A percentile compares a stretch with the other conserved stretches of the same genome.
Evolutionary conservation across 2,113 vertebrate genomes (phyloP).

Genomic region (Semicossyphus pulcher): DNA sequence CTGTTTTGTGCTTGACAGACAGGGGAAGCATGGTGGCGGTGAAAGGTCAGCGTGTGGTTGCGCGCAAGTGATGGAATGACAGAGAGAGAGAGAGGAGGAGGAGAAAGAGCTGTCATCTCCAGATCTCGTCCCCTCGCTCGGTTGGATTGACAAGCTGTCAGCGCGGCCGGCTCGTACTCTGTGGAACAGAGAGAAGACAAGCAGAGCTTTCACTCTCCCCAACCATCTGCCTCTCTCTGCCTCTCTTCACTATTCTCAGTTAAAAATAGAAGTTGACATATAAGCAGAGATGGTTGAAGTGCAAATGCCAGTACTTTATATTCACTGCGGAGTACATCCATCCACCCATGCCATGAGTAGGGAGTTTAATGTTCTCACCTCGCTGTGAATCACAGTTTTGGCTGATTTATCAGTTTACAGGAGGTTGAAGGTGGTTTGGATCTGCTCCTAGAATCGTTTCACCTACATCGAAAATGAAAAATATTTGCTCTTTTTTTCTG

Average conservation of each 20-base stretch:
- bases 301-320: slow-evolving; percentile 5
- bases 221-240: slow-evolving; percentile 34
- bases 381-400: not conserved
- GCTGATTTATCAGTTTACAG: not conserved
- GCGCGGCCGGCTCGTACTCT: slow-evolving; percentile 57
- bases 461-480: too few relatives aligned
- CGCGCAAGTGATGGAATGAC: slow-evolving; percentile 77
- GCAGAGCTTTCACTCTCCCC: slow-evolving; percentile 78
- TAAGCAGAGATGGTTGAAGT: slow-evolving; percentile 4
- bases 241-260: slow-evolving; percentile 9
- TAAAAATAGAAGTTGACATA: slow-evolving; percentile 22
- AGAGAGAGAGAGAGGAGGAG: slow-evolving; percentile 72
- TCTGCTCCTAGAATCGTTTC: too few relatives aligned
- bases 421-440: not conserved
- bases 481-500: too few relatives aligned
- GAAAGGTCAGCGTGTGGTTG: slow-evolving; percentile 84
- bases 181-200: slow-evolving; percentile 67
- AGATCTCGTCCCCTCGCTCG: slow-evolving; percentile 55
- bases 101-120: slow-evolving; percentile 84
- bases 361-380: too few relatives aligned
- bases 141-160: slow-evolving; percentile 78
- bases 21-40: slow-evolving; percentile 80
- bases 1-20: slow-evolving; percentile 77
- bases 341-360: not conserved
- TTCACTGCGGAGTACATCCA: not conserved